Evolutionary conservation across 2,113 vertebrate genomes (phyloP), one percentile per base, ranked within the genome.

Genomic region (Embiotoca jacksoni): DNA sequence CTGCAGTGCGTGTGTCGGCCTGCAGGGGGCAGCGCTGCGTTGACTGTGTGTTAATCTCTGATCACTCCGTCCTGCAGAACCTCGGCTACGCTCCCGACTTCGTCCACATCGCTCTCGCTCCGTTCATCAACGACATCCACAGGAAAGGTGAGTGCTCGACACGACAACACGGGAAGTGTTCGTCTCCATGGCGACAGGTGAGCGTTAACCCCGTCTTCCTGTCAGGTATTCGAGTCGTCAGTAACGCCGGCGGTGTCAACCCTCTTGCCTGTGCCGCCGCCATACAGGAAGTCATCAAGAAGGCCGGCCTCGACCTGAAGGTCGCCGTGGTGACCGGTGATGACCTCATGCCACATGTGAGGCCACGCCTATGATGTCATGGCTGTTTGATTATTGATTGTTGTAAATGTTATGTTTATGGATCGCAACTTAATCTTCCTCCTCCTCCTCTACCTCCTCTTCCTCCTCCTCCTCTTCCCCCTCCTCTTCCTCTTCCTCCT

Each of bases 281-380:
- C 65, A 93, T 97, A 70, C 92, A 93, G 83, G 94, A 96, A 59
- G 93, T 95, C 15, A 80, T 95, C 31, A 93, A 90, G 80, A 96
- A 96, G 83, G 94, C 95, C 0, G 94, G 94, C 6, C 81, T 97
- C 4, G 89, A 95, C 53, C 80, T 97, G 44, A 97, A 96, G 91
- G 95, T 96, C 50, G 96, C 95, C 3, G 95, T 97, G 90, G 94
- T 98, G 79, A 92, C 95, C 4, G 96, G 96, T 7, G 97, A 98
- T 79, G 95, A 98, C 91, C 89, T 97, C 62, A 96, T 97, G 94
- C 88, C 88, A 9, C 91, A 96, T 63, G 96, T 97, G 92, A 74
- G 80, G 47, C 3, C 0, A 4, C 10, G 6, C 7, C 14, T 58
- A 56, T 36, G 0, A 66, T 11, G 8, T 68, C 55, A 3, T 55